These are phyloP conservation scores for Microtus pennsylvanicus DNA, from an alignment of 2,113 vertebrate species.

Conservation along the genomic window DNA sequence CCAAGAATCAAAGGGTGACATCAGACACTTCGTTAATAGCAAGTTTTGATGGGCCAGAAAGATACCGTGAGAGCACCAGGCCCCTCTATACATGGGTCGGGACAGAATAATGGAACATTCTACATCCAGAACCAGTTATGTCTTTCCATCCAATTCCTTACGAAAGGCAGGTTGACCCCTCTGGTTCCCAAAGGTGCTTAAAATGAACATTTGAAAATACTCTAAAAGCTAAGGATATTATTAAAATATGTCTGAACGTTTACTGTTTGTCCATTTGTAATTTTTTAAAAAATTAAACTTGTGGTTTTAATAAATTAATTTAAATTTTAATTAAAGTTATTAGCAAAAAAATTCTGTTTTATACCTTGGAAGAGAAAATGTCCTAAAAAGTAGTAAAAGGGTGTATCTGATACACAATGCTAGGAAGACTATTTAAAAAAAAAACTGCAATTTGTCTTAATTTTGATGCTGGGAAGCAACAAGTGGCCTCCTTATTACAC, in stretches of 20 bases:
- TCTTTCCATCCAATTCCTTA: neutral
- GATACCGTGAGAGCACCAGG: neutral
- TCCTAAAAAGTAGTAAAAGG: neutral
- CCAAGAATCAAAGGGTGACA: slow-evolving; percentile 32
- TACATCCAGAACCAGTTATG: neutral
- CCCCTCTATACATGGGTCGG: neutral
- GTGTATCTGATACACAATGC: neutral
- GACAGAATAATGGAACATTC: neutral
- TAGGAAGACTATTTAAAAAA: neutral
- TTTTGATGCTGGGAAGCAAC: neutral
- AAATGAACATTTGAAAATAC: slow-evolving; percentile 40
- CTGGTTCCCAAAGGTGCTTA: slow-evolving; percentile 21
- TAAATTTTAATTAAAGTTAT: neutral
- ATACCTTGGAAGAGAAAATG: neutral
- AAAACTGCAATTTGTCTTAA: neutral
- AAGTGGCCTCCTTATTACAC: no score
- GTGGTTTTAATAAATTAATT: neutral
- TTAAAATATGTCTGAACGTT: neutral
- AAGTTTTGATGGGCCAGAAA: slow-evolving; percentile 41
- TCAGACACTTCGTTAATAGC: slow-evolving; percentile 17
- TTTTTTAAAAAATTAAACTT: neutral
- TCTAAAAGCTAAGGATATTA: neutral
- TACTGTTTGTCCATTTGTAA: neutral
- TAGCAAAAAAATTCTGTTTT: slow-evolving; percentile 43
- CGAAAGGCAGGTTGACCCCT: neutral